Evolutionary conservation across 2,797 vertebrate species (phyloP).

Genomic region (Saxicola maurus): DNA sequence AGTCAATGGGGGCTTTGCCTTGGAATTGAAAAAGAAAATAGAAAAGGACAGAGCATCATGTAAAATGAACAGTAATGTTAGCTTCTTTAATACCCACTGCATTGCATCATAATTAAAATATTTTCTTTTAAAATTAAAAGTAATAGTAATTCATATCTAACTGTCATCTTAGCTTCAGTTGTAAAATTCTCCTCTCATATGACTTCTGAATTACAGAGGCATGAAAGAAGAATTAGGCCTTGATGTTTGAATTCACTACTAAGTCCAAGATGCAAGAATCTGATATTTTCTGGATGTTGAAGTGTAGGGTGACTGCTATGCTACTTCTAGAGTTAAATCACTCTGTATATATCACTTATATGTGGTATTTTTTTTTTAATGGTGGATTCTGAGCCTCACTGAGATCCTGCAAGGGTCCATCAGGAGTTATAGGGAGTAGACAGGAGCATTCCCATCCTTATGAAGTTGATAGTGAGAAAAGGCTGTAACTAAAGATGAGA

Average conservation of each 20-base stretch:
- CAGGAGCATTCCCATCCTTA: neutral
- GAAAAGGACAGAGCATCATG: neutral
- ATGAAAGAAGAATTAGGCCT: neutral
- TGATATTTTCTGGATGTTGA: neutral
- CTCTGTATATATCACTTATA: neutral
- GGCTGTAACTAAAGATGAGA: neutral
- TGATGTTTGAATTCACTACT: neutral
- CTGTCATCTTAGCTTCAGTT: neutral
- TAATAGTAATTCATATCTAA: neutral
- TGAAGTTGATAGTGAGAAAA: neutral
- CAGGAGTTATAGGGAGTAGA: neutral
- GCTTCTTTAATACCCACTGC: neutral
- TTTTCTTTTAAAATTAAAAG: constrained; percentile 40
- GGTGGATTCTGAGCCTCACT: neutral
- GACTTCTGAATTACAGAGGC: neutral
- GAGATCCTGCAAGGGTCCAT: neutral
- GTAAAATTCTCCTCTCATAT: neutral
- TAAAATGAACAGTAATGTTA: constrained; percentile 26
- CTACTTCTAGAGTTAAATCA: neutral
- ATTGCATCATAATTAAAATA: constrained; percentile 43
- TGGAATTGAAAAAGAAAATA: neutral
- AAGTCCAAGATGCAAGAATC: neutral
- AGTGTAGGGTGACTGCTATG: neutral
- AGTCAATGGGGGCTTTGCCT: neutral
- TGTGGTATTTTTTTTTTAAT: neutral